These are phyloP conservation scores for Taurulus bubalis DNA, from an alignment of 2,113 vertebrate genomes.

Conservation along the genomic window DNA sequence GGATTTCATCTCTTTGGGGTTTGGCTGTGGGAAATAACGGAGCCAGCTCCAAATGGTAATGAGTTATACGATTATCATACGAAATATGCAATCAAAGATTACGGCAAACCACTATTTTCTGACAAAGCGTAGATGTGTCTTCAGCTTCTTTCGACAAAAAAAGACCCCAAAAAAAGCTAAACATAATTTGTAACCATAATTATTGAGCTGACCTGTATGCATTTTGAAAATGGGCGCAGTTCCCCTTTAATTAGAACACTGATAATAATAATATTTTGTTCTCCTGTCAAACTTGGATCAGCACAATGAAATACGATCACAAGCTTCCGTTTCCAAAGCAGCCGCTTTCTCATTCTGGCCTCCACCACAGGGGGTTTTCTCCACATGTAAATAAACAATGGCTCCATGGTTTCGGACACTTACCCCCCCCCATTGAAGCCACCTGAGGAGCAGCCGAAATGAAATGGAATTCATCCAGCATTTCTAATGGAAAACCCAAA, in stretches of 20 bases:
- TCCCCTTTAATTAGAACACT: background rate
- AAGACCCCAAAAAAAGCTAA: background rate
- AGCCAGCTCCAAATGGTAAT: background rate
- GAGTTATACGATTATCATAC: background rate
- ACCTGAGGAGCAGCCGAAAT: constrained; percentile 62
- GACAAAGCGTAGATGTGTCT: background rate
- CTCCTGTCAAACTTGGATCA: background rate
- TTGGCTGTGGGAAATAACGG: constrained; percentile 11
- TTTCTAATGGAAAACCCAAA: constrained; percentile 73
- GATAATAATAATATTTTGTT: background rate
- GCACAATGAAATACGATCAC: background rate
- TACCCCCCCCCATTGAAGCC: constrained; percentile 43
- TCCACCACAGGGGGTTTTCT: constrained; percentile 21
- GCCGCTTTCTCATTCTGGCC: background rate
- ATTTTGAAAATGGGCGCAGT: background rate
- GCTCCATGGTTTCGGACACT: constrained; percentile 42
- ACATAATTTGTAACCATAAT: background rate
- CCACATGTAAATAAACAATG: constrained; percentile 49
- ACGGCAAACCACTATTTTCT: background rate
- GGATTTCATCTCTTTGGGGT: background rate
- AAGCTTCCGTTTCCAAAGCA: constrained; percentile 20
- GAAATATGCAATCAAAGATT: constrained; percentile 1
- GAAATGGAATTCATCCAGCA: constrained; percentile 76
- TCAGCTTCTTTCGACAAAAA: background rate
- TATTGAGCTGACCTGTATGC: background rate